Evolutionary conservation across 1,140 invertebrate genomes (phyloP).

Genomic region (Gerris buenoi): DNA sequence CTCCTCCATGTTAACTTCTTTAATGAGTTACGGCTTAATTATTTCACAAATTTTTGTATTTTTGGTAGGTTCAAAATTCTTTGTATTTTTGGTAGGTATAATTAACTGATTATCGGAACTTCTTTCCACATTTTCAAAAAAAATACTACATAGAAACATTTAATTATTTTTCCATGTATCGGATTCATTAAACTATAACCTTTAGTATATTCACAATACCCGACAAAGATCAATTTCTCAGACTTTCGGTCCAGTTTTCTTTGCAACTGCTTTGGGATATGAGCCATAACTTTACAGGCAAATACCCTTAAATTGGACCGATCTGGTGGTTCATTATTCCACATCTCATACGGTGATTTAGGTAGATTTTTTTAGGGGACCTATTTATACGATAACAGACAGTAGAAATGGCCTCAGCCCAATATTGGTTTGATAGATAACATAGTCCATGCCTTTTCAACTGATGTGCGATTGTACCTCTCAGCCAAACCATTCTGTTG

Average conservation of each 20-base stretch:
- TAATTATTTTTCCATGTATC: not conserved
- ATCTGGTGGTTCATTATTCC: not conserved
- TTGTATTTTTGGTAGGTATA: too few relatives aligned
- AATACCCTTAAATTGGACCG: not conserved
- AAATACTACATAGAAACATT: not conserved
- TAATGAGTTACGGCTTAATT: too few relatives aligned
- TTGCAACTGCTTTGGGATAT: not conserved
- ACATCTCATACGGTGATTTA: not conserved
- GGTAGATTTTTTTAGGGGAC: not conserved
- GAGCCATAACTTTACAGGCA: not conserved
- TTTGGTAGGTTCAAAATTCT: too few relatives aligned
- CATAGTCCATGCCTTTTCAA: not conserved
- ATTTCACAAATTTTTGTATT: too few relatives aligned
- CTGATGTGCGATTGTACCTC: constrained; percentile 19
- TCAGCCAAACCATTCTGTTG: constrained; percentile 30
- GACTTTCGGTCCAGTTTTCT: not conserved
- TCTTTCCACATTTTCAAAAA: not conserved
- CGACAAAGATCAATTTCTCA: not conserved
- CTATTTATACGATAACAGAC: not conserved
- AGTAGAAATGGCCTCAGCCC: constrained; percentile 1
- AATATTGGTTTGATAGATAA: constrained; percentile 2
- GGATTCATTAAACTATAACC: not conserved
- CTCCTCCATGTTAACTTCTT: too few relatives aligned
- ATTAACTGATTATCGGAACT: too few relatives aligned
- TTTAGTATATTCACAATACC: not conserved